Base-by-base conservation (phyloP, 2,888 invertebrate species). In the Gnatocerus cornutus region DNA sequence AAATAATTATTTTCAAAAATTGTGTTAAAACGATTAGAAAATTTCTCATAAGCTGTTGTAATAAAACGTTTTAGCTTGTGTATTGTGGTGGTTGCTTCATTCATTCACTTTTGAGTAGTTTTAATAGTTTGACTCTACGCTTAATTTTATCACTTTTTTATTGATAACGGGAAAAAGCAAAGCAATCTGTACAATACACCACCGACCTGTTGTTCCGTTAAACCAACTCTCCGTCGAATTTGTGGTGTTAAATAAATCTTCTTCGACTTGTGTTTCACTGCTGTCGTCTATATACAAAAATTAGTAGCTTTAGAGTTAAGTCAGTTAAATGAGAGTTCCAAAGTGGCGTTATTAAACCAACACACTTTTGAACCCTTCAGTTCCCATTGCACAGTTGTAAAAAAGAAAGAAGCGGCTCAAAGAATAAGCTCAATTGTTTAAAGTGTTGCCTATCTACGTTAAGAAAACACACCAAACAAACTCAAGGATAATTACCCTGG, bases 241-340 rank as follows among this genome's bases (percentile, higher is more conserved):
- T 53, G 48, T 56, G n/a, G 69, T 30, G 37, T 69, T 52, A 69
- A 56, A 27, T 39, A 58, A 56, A 37, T 69, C 71, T 59, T 73
- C 73, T 13, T 71, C 61, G 12, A 59, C 45, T 62, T 64, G 50
- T 33, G 33, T 58, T 27, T 59, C 48, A 45, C 37, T 30, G 37
- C 16, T 13, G 53, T 70, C 65, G 43, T 71, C 74, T 74, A 71
- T 67, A 56, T 58, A 53, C 9, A 64, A 66, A 74, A 74, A 74
- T 71, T 70, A 70, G 66, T 72, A 46, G 50, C 62, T 64, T 71
- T 71, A 71, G 55, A 59, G 58, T 68, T 53, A 65, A 59, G 30
- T 43, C 9, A 21, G 46, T 14, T 41, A 50, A 50, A 50, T 29
- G n/a, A 43, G 55, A 56, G 55, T 1, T 41, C n/a, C 56, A 41